Evolutionary conservation across 2,113 vertebrate genomes (phyloP).

Genomic region (Equus quagga): DNA sequence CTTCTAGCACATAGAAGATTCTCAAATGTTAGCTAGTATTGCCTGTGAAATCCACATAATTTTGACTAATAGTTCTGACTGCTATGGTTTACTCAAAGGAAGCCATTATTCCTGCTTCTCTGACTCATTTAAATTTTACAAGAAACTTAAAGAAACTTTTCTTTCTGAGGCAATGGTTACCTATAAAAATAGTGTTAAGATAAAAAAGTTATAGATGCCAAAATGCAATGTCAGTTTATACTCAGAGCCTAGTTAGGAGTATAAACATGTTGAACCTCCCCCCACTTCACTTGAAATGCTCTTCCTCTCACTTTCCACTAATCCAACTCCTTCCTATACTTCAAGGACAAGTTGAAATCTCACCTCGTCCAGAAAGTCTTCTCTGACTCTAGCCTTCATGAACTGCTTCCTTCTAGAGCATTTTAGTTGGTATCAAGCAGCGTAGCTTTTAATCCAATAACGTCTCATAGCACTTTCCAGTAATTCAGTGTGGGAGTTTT

Average conservation of each 20-base stretch:
- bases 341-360: neutral
- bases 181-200: neutral
- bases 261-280: neutral
- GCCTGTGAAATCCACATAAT: neutral
- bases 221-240: neutral
- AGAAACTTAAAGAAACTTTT: neutral
- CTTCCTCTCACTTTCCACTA: neutral
- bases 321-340: neutral
- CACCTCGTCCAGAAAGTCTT: neutral
- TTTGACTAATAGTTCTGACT: neutral
- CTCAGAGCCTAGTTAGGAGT: neutral
- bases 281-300: neutral
- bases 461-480: neutral
- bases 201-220: neutral
- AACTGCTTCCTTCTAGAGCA: neutral
- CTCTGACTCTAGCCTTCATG: neutral
- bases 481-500: neutral
- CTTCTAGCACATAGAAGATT: neutral
- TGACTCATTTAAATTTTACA: neutral
- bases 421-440: neutral
- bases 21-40: neutral
- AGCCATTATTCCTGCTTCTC: neutral
- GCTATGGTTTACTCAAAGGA: neutral
- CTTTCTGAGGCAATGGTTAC: neutral
- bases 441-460: neutral